phyloP scores from a whole-genome alignment of 2,113 vertebrate species.

The Ranitomeya imitator region DNA sequence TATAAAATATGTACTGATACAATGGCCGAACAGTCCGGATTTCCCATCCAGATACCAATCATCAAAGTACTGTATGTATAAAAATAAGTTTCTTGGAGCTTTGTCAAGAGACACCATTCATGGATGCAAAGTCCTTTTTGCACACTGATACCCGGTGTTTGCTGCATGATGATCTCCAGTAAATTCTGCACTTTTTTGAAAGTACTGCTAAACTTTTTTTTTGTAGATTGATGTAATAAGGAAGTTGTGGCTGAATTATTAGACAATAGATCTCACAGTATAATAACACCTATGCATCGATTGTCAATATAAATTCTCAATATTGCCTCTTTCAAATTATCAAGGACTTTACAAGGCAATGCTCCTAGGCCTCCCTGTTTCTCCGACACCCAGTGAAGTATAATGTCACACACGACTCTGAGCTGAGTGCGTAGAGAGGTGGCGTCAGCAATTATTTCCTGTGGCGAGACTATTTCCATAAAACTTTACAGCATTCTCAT shows the following conservation, averaged over 20 bases:
- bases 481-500: slow-evolving; percentile 25
- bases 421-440: not conserved
- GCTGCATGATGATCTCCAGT: too few relatives aligned
- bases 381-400: not conserved
- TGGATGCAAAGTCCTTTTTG: too few relatives aligned
- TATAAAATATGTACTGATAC: too few relatives aligned
- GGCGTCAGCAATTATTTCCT: not conserved
- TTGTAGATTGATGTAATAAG: too few relatives aligned
- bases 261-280: not conserved
- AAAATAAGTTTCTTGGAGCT: too few relatives aligned
- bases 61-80: too few relatives aligned
- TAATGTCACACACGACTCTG: not conserved
- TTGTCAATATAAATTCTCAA: not conserved
- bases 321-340: not conserved
- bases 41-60: too few relatives aligned
- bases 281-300: not conserved
- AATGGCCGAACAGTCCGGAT: too few relatives aligned
- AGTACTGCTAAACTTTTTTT: too few relatives aligned
- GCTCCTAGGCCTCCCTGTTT: not conserved
- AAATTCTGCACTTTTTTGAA: too few relatives aligned
- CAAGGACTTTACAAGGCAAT: not conserved
- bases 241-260: not conserved
- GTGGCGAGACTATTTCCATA: slow-evolving; percentile 11
- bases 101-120: too few relatives aligned
- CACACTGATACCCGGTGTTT: too few relatives aligned